Conservation (phyloP, 2,113 vertebrate genomes). For the Nannospalax galili region DNA sequence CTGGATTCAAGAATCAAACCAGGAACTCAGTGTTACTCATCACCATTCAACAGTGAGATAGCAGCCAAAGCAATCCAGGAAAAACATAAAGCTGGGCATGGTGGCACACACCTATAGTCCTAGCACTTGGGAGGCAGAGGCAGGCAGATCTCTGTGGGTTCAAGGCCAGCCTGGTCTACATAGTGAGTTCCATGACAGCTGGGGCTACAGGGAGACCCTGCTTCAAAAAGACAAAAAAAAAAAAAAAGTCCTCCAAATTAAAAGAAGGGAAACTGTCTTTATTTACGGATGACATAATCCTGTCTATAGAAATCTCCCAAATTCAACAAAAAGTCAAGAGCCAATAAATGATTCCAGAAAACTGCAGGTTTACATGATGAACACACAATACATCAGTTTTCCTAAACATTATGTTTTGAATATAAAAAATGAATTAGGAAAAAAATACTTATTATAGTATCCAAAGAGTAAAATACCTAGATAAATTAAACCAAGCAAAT, state of each 20-base stretch:
- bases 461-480: background rate
- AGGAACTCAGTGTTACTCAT: background rate
- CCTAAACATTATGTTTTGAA: background rate
- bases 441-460: background rate
- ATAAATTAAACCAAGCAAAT: background rate
- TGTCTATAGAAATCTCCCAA: background rate
- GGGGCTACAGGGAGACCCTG: too few relatives aligned
- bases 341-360: background rate
- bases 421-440: background rate
- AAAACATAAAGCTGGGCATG: too few relatives aligned
- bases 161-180: too few relatives aligned
- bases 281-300: background rate
- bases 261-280: background rate
- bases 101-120: too few relatives aligned
- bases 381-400: background rate
- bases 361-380: background rate
- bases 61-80: background rate
- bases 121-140: too few relatives aligned
- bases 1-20: background rate
- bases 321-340: background rate
- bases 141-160: too few relatives aligned
- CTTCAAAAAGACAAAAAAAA: too few relatives aligned
- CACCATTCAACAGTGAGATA: background rate
- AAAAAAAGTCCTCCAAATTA: background rate
- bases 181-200: too few relatives aligned